A percentile compares a stretch with the other conserved stretches of the same genome.
Evolutionary conservation across 2,888 invertebrate genomes (phyloP).

Genomic region (Ferrisia virgata): DNA sequence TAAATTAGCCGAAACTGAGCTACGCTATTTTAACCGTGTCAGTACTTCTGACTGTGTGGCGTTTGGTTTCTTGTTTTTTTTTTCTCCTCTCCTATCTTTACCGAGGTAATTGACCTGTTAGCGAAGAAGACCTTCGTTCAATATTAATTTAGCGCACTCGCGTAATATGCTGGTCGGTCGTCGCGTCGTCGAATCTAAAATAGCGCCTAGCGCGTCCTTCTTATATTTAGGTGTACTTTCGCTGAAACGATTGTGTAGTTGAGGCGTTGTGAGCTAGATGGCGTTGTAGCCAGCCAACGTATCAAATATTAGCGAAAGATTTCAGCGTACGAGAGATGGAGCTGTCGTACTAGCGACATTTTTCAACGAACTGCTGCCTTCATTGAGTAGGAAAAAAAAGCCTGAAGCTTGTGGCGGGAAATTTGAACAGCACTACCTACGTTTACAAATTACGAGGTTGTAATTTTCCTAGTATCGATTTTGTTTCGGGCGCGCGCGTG

Average conservation of each 20-base stretch:
- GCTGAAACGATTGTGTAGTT: background rate
- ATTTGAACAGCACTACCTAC: background rate
- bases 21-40: background rate
- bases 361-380: background rate
- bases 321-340: background rate
- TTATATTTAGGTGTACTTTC: background rate
- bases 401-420: background rate
- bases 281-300: background rate
- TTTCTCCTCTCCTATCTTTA: background rate
- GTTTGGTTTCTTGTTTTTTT: background rate
- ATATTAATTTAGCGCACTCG: background rate
- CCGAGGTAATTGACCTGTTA: slow-evolving; percentile 9
- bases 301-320: background rate
- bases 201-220: slow-evolving; percentile 5
- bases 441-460: too few relatives aligned
- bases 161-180: background rate
- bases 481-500: background rate
- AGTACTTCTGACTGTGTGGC: background rate
- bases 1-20: too few relatives aligned
- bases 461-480: background rate
- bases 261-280: background rate
- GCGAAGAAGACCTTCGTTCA: background rate
- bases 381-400: too few relatives aligned
- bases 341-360: background rate
- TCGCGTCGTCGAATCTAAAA: background rate